phyloP scores from a whole-genome alignment of 1,140 invertebrate genomes.

The Acromyrmex heyeri region DNA sequence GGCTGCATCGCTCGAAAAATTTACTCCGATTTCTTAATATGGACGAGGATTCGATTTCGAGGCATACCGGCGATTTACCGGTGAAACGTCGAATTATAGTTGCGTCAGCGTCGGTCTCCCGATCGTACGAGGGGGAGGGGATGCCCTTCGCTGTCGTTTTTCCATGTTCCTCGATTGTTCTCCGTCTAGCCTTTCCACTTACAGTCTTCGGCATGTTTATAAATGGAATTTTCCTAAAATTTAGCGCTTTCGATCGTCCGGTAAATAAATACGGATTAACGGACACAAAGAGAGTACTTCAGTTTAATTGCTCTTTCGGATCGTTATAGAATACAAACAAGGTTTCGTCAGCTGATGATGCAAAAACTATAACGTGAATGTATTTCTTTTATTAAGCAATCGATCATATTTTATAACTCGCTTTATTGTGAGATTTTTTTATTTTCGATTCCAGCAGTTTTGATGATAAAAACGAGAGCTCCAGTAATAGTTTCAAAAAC shows the following conservation, averaged over 20 bases:
- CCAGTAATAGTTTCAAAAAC: neutral
- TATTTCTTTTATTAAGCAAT: neutral
- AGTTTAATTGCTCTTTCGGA: neutral
- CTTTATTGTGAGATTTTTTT: neutral
- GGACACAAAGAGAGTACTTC: no score
- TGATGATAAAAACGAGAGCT: neutral
- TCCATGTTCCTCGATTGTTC: constrained; percentile 40
- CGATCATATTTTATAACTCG: neutral
- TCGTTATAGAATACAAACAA: neutral
- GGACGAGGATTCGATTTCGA: neutral
- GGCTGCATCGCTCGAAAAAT: neutral
- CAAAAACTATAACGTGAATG: neutral
- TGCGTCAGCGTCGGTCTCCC: constrained; percentile 33
- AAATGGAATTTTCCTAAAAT: constrained; percentile 29
- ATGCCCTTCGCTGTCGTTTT: constrained; percentile 45
- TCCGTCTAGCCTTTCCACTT: neutral
- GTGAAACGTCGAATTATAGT: constrained; percentile 27
- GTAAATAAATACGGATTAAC: neutral
- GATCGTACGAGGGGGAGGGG: neutral
- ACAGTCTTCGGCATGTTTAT: neutral
- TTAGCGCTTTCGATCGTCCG: neutral
- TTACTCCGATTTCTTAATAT: neutral
- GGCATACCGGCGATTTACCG: neutral
- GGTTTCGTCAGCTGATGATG: neutral
- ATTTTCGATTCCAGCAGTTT: neutral